phyloP scores from a whole-genome alignment of 2,113 vertebrate genomes.

The Eudyptes chrysolophus region DNA sequence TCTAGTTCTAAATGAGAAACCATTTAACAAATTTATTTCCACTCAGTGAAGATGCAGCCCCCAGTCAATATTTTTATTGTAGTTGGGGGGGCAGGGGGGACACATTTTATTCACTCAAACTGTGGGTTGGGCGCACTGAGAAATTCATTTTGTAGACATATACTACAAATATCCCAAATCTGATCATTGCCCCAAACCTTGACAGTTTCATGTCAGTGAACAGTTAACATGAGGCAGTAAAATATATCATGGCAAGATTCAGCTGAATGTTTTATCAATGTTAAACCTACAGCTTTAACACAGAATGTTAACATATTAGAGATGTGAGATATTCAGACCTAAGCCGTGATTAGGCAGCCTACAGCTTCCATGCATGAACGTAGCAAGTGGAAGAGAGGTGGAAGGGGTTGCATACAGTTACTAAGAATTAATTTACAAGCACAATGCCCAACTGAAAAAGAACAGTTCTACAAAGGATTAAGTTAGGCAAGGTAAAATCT shows the following conservation, averaged over 20 bases:
- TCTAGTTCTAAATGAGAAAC: background rate
- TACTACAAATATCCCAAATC: background rate
- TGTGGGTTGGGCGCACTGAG: background rate
- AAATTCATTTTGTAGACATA: background rate
- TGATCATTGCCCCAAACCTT: background rate
- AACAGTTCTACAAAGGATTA: background rate
- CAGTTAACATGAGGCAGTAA: background rate
- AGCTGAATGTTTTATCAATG: background rate
- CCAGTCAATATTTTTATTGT: background rate
- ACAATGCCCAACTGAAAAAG: background rate
- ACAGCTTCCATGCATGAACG: background rate
- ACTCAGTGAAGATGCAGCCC: background rate
- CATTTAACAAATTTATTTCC: background rate
- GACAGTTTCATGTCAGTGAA: background rate
- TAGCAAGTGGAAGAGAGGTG: background rate
- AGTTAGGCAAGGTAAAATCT: background rate
- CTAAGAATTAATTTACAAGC: background rate
- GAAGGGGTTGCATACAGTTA: background rate
- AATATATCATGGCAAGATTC: background rate
- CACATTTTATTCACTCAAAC: background rate
- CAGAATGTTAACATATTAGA: background rate
- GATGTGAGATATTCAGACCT: background rate
- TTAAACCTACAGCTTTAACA: background rate
- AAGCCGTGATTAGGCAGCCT: background rate
- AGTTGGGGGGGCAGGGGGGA: background rate